Conservation (phyloP, 2,888 invertebrate genomes). For the Nemurella pictetii region DNA sequence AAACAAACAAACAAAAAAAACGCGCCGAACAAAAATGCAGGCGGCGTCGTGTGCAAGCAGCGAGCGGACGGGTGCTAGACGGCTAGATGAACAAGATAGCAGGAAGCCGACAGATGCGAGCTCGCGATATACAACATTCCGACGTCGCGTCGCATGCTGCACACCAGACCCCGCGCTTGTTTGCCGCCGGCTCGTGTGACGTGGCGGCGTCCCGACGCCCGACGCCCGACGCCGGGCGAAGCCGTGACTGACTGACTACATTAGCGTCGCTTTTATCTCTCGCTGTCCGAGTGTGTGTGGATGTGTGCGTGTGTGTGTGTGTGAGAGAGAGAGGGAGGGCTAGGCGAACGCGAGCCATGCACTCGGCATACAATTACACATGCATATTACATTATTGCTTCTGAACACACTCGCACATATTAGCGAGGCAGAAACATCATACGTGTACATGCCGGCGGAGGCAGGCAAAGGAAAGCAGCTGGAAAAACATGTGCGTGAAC, state of each 20-base stretch:
- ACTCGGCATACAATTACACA: neutral
- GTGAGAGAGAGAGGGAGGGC: too few relatives aligned
- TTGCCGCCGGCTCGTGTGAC: neutral
- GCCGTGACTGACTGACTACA: constrained; percentile 17
- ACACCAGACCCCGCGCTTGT: too few relatives aligned
- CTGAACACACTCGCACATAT: neutral
- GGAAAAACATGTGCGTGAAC: neutral
- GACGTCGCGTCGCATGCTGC: neutral
- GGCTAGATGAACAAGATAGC: neutral
- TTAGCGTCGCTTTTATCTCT: constrained; percentile 14
- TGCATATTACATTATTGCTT: neutral
- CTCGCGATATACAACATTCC: neutral
- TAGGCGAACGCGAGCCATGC: too few relatives aligned
- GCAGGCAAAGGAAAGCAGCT: neutral
- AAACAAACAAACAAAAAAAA: neutral
- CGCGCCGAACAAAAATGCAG: neutral
- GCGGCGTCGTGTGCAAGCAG: neutral
- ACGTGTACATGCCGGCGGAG: neutral
- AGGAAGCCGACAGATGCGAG: neutral
- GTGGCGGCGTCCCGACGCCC: constrained; percentile 1
- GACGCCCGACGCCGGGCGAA: neutral
- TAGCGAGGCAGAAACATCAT: neutral
- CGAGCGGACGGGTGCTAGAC: too few relatives aligned
- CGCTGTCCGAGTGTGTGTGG: neutral
- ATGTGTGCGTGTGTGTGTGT: too few relatives aligned